A percentile compares a stretch with the other conserved stretches of the same genome.
Evolutionary conservation across 2,888 invertebrate species (phyloP).

Genomic region (Cylloceria caligata): DNA sequence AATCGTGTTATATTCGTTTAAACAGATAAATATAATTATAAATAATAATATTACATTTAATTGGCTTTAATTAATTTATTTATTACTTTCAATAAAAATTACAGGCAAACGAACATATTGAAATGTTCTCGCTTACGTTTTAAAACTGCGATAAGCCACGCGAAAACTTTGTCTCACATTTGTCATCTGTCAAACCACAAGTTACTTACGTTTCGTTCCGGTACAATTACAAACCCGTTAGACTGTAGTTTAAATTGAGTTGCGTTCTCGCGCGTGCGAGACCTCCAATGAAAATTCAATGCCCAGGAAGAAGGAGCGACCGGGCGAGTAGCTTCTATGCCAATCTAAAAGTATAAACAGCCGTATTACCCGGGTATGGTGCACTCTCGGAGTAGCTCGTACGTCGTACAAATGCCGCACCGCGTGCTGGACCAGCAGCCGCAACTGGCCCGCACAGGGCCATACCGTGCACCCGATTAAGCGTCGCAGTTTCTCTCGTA

Average conservation of each 20-base stretch:
- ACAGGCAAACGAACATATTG: too few relatives aligned
- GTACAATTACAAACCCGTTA: slow-evolving; percentile 17
- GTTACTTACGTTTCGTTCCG: not conserved
- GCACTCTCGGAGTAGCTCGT: slow-evolving; percentile 37
- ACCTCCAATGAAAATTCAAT: slow-evolving; percentile 77
- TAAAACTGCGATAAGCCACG: not conserved
- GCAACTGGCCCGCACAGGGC: slow-evolving; percentile 58
- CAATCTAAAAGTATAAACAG: slow-evolving; percentile 80
- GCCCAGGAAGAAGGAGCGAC: slow-evolving; percentile 72
- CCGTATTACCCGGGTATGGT: slow-evolving; percentile 69
- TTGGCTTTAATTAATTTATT: too few relatives aligned
- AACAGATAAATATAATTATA: not conserved
- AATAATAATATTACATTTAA: not conserved
- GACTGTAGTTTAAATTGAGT: slow-evolving; percentile 24
- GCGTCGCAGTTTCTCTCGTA: slow-evolving; percentile 54
- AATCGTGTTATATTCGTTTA: not conserved
- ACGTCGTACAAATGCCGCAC: not conserved
- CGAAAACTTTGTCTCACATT: not conserved
- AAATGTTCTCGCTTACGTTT: too few relatives aligned
- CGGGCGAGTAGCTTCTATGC: slow-evolving; percentile 63
- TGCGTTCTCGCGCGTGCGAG: slow-evolving; percentile 53
- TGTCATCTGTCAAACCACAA: not conserved
- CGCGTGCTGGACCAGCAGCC: slow-evolving; percentile 53
- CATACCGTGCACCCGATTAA: slow-evolving; percentile 57
- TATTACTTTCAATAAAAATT: too few relatives aligned